Conservation (phyloP, 2,888 invertebrate genomes). For the Eupithecia insigniata region DNA sequence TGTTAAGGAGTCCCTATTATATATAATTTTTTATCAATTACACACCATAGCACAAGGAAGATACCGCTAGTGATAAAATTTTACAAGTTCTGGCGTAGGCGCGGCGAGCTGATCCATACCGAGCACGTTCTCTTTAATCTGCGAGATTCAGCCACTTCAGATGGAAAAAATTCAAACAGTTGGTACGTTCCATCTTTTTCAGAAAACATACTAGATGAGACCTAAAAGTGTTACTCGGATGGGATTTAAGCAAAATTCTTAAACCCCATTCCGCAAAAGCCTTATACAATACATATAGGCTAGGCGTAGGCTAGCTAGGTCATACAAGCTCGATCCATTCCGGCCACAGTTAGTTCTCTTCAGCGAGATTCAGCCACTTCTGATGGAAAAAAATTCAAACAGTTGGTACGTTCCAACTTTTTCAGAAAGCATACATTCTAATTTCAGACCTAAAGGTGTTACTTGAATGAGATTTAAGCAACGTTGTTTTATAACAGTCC, state of each 20-base stretch:
- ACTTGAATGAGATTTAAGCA: background rate
- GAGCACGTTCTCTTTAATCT: conserved; percentile 27
- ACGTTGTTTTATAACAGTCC: background rate
- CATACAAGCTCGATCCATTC: no score
- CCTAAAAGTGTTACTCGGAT: no score
- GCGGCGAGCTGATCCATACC: conserved; percentile 15
- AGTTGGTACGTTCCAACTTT: background rate
- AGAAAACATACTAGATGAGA: no score
- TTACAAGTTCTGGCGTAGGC: conserved; percentile 34
- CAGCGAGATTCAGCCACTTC: conserved; percentile 33
- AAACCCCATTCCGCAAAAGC: no score
- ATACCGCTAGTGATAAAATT: conserved; percentile 34
- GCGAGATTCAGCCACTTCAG: conserved; percentile 34
- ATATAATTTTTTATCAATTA: conserved; percentile 4
- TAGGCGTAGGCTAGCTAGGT: no score
- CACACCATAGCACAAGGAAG: conserved; percentile 14
- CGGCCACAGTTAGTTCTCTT: conserved; percentile 21
- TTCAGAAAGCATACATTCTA: background rate
- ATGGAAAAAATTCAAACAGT: conserved; percentile 8
- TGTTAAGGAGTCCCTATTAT: background rate
- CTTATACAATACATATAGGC: no score
- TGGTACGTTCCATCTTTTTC: background rate
- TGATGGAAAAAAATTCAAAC: conserved; percentile 13
- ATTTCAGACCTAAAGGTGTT: background rate
- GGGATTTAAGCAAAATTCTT: no score